Evolutionary conservation across 2,888 invertebrate genomes (phyloP).

Genomic region (Petrophora chlorosata): DNA sequence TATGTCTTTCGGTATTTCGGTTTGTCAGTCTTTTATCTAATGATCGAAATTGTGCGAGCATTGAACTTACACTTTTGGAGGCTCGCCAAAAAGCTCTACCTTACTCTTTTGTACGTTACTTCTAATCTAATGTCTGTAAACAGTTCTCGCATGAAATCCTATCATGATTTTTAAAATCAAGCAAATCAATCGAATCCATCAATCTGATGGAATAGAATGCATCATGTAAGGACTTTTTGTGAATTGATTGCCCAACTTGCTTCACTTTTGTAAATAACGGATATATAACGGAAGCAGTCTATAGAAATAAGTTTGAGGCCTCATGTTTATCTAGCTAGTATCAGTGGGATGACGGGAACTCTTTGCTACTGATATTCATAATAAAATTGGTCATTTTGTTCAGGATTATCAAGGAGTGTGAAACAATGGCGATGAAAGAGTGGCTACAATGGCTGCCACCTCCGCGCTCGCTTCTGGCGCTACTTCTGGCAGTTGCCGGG

Average conservation of each 20-base stretch:
- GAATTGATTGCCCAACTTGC: too few relatives aligned
- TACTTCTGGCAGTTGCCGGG: slow-evolving; percentile 88
- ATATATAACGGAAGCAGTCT: too few relatives aligned
- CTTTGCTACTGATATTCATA: too few relatives aligned
- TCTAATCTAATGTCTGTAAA: background rate
- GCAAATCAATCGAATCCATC: too few relatives aligned
- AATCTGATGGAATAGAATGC: too few relatives aligned
- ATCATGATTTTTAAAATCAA: too few relatives aligned
- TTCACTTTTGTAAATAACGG: too few relatives aligned
- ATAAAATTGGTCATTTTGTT: background rate
- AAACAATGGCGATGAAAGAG: slow-evolving; percentile 89
- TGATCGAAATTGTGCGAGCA: slow-evolving; percentile 27
- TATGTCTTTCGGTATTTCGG: background rate
- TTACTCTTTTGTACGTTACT: background rate
- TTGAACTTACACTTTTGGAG: slow-evolving; percentile 32
- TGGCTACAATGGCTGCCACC: slow-evolving; percentile 89
- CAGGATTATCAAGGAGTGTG: background rate
- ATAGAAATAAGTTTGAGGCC: too few relatives aligned
- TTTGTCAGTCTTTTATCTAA: slow-evolving; percentile 2
- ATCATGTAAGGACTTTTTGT: too few relatives aligned
- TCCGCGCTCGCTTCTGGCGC: slow-evolving; percentile 89
- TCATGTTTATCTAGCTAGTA: too few relatives aligned
- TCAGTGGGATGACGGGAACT: too few relatives aligned
- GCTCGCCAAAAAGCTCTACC: slow-evolving; percentile 21
- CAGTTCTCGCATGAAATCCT: too few relatives aligned